A percentile compares a stretch with the other conserved stretches of the same genome.
These are phyloP conservation scores for Philantomba maxwellii DNA, from an alignment of 2,113 vertebrate species.

Conservation along the genomic window DNA sequence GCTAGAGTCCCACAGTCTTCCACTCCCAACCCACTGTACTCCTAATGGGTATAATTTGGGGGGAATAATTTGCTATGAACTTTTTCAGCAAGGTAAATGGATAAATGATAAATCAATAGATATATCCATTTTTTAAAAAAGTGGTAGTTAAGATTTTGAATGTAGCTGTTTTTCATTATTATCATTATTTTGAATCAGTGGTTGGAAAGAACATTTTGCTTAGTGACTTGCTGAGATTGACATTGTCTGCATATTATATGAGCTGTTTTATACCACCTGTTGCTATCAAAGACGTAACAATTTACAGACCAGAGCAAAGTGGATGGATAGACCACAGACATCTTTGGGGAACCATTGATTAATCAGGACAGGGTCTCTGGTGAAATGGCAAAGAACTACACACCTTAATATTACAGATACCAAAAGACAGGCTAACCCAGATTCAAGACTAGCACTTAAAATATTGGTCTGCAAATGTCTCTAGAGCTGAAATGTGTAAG, in stretches of 20 bases:
- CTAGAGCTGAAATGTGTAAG: constrained; percentile 45
- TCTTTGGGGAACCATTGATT: not conserved
- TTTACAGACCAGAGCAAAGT: not conserved
- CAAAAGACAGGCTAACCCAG: not conserved
- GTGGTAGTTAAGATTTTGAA: not conserved
- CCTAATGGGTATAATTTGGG: not conserved
- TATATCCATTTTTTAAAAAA: not conserved
- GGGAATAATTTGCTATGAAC: not conserved
- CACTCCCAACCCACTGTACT: not conserved
- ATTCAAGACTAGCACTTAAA: constrained; percentile 3
- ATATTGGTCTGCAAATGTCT: constrained; percentile 25
- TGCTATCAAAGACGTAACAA: not conserved
- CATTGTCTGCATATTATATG: not conserved
- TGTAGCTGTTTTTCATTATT: not conserved
- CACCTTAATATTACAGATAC: not conserved
- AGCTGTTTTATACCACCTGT: not conserved
- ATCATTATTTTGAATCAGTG: not conserved
- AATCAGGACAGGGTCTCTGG: not conserved
- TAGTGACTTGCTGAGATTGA: not conserved
- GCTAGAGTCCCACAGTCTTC: not conserved
- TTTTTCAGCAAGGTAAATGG: not conserved
- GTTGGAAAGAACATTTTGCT: not conserved
- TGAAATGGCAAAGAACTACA: not conserved
- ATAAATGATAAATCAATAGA: not conserved
- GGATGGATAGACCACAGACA: not conserved